Base-by-base conservation (phyloP, 2,797 vertebrate species). In the Eurystomus glaucurus region DNA sequence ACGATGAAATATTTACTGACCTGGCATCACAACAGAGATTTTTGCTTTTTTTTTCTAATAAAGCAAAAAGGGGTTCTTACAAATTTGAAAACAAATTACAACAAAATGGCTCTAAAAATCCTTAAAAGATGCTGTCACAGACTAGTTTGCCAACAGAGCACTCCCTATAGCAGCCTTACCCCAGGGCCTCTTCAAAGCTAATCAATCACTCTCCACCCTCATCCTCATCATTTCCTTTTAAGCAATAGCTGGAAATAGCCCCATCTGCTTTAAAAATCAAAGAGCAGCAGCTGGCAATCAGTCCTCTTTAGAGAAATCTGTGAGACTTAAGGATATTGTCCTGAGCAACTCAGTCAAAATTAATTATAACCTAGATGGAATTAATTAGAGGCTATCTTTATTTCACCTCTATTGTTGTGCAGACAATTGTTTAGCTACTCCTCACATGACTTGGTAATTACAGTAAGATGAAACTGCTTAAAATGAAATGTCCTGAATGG, bases 361-460 rank as follows among this genome's bases (percentile, higher is more conserved):
- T 94, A 95, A 97, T 96, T 96, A 96, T 65, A 94, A 87, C 58
- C 54, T 87, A 84, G 82, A 64, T 74, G 85, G 94, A 94, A 97
- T 97, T 97, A 96, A 97, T 97, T 93, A 96, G 92, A 68, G 72
- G 77, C 78, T 92, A 96, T 96, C 90, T 92, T 74, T 78, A 93
- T 91, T 94, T 96, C 89, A 93, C 70, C 66, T 43, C 82, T 62
- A 87, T 94, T 96, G 94, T 94, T 90, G 88, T 51, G 69, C 90
- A 50, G 77, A 60, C 70, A 79, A 86, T 93, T 92, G 94, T 94
- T 96, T 92, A 18, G 25, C 75, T 79, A 3, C 45, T 77, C n/a
- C 81, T 97, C 94, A 86, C 81, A 58, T 68, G 81, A 66, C 77
- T 95, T 74, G 72, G 83, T 94, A 94, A 93, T 97, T 91, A 93